Conservation (phyloP, 1,140 invertebrate species). For the Drosophila kohkoa region DNA sequence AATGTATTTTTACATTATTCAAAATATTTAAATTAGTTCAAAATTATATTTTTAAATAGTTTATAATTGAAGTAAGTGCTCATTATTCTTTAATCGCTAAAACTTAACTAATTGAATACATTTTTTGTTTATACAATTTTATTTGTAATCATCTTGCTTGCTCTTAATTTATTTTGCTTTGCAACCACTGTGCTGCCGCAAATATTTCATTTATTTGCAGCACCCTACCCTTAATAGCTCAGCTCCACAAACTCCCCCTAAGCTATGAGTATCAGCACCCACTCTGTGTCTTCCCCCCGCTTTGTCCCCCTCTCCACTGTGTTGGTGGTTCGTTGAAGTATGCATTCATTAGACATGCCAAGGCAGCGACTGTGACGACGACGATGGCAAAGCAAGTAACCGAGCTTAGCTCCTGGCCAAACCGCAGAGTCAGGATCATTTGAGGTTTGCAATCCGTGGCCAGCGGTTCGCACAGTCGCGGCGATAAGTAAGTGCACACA, state of each 20-base stretch:
- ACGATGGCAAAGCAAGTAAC: conserved; percentile 26
- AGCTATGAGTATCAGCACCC: conserved; percentile 3
- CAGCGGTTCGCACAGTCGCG: conserved; percentile 57
- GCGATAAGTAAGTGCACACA: conserved; percentile 57
- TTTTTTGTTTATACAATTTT: not conserved
- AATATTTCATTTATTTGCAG: conserved; percentile 79
- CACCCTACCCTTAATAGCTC: conserved; percentile 41
- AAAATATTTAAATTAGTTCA: no score
- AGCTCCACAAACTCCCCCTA: conserved; percentile 5
- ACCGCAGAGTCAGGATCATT: conserved; percentile 72
- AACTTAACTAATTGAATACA: no score
- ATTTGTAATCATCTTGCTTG: not conserved
- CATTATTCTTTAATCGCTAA: no score
- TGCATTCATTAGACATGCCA: conserved; percentile 79
- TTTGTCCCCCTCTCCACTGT: not conserved
- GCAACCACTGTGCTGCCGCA: conserved; percentile 49
- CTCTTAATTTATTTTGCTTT: not conserved
- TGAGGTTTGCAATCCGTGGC: conserved; percentile 59
- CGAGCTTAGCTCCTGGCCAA: conserved; percentile 74
- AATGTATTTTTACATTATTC: not conserved
- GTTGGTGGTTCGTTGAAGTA: conserved; percentile 51
- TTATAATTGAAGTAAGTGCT: no score
- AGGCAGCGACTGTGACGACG: conserved; percentile 33
- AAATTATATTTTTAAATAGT: no score
- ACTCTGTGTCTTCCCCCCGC: not conserved